Evolutionary conservation across 2,113 vertebrate species (phyloP), one percentile per base, ranked within the genome.

Genomic region (Leiothrix lutea): DNA sequence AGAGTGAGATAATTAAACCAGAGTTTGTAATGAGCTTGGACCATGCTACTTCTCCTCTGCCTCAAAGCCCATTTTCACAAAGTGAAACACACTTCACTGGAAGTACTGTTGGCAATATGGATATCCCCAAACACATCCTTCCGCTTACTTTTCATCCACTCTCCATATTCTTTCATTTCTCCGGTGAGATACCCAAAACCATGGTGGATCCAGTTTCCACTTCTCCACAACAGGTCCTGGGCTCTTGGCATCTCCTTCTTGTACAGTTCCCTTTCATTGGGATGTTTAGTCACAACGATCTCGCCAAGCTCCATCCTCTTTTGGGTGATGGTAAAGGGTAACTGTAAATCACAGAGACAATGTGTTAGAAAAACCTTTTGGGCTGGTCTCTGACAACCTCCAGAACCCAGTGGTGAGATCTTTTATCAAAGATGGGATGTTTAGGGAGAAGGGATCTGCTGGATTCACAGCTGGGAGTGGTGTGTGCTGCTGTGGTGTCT

Each of bases 121-220:
- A 6, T 28, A 16, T 33, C 17, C 21, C 36, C 60, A 57, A 19
- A 33, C 7, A n/a, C 4, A 47, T 20, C 10, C 11, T 11, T 29
- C 22, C 71, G 20, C 69, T 97, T 97, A 98, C 98, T 98, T 98
- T 98, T 98, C n/a, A 98, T 94, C 62, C 98, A 97, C 16, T 98
- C 97, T 80, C 96, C 97, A 1, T 95, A 98, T 26, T 97, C 97
- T 69, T 98, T 98, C 98, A 98, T 98, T 94, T 98, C 98, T 72
- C 98, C 98, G 0, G 95, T 97, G 95, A 98, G 84, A 65, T 97
- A 97, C 7, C 90, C 65, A 0, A 98, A 88, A 29, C 79, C 42
- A 36, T 71, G 71, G 57, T 81, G 75, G 64, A 98, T 31, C 60
- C 69, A 53, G 15, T 87, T 95, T 86, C 95, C 4, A 0, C 83